Conservation (phyloP, 2,113 vertebrate species). For the Podiceps cristatus region DNA sequence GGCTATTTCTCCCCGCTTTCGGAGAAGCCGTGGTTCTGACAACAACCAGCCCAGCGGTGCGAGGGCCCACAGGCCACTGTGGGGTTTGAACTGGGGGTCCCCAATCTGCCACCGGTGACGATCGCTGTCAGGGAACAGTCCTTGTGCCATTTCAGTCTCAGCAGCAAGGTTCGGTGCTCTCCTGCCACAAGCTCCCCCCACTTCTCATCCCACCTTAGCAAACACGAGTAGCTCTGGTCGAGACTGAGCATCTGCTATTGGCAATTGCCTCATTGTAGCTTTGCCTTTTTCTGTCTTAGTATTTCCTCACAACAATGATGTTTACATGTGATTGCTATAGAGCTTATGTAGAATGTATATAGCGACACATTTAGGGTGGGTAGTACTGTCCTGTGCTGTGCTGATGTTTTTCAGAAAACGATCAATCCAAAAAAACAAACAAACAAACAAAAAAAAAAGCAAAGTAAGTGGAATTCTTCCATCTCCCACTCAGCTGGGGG, state of each 20-base stretch:
- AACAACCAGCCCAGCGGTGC: background rate
- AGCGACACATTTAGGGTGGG: slow-evolving; percentile 75
- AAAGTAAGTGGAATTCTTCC: slow-evolving; percentile 82
- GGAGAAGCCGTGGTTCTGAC: background rate
- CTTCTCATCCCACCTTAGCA: slow-evolving; percentile 15
- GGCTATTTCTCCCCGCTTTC: background rate
- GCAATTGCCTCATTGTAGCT: slow-evolving; percentile 82
- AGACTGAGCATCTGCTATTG: slow-evolving; percentile 76
- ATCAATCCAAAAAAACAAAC: slow-evolving; percentile 24
- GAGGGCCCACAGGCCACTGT: background rate
- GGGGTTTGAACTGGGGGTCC: background rate
- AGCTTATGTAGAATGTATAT: slow-evolving; percentile 79
- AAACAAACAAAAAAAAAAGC: background rate
- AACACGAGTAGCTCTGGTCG: slow-evolving; percentile 27
- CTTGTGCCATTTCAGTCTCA: slow-evolving; percentile 13
- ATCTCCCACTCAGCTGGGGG: slow-evolving; percentile 70
- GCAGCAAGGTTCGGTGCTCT: background rate
- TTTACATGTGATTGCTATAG: slow-evolving; percentile 85
- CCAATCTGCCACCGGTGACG: fast-evolving
- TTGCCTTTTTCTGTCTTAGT: slow-evolving; percentile 83
- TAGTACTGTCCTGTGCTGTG: slow-evolving; percentile 80
- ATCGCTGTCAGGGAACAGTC: background rate
- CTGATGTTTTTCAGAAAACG: slow-evolving; percentile 77
- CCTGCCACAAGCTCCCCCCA: background rate
- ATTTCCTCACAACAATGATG: slow-evolving; percentile 81